phyloP scores from a whole-genome alignment of 2,797 vertebrate species.

The Carcharodon carcharias region DNA sequence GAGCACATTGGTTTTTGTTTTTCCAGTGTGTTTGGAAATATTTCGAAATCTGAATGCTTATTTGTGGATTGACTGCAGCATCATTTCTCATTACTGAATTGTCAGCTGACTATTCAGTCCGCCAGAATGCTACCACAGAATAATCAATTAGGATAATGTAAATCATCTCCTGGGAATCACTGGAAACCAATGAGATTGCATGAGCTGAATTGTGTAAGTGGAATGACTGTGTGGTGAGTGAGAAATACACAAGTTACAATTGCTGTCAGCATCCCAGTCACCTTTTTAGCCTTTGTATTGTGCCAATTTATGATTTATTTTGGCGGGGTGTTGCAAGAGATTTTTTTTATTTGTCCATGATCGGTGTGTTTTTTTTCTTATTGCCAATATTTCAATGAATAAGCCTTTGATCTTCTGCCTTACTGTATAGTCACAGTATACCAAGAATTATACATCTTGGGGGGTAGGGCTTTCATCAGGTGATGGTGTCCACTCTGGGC shows the following conservation, averaged over 20 bases:
- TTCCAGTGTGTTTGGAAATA: neutral
- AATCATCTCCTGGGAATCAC: conserved; percentile 38
- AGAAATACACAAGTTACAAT: neutral
- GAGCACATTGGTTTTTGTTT: neutral
- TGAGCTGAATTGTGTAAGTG: conserved; percentile 41
- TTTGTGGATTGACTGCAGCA: neutral
- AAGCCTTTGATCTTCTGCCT: conserved; percentile 54
- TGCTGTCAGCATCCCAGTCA: neutral
- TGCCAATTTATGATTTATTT: conserved; percentile 53
- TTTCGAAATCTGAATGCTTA: neutral
- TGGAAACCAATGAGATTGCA: conserved; percentile 46
- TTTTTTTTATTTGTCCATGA: conserved; percentile 5
- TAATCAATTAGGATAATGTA: neutral
- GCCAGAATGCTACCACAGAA: neutral
- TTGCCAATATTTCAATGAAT: conserved; percentile 32
- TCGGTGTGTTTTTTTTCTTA: conserved; percentile 44
- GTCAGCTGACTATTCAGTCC: neutral
- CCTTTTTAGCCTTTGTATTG: conserved; percentile 48
- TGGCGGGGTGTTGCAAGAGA: conserved; percentile 37
- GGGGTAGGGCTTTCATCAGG: conserved; percentile 40
- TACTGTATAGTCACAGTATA: conserved; percentile 54
- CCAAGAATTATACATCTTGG: conserved; percentile 49
- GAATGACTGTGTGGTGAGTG: conserved; percentile 7
- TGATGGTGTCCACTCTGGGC: neutral
- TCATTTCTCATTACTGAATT: neutral